Base-by-base conservation (phyloP, 2,888 invertebrate species). In the Cantharis rufa region DNA sequence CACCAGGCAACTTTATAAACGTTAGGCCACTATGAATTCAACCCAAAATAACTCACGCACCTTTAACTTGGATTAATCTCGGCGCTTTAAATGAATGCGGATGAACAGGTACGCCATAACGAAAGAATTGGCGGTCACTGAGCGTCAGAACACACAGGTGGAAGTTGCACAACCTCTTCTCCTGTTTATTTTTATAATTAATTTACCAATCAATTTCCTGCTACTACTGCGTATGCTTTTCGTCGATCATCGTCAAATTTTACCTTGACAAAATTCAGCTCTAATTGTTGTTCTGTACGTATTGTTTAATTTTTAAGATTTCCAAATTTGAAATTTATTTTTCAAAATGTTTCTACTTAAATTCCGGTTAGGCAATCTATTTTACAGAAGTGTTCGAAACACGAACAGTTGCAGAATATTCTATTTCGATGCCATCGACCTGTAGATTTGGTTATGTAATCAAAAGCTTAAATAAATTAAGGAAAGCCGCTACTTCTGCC, bases 81-180 rank as follows among this genome's bases (percentile, higher is more conserved):
- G 28, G 32, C 28, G 68, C 69, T 62, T 70, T 24, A 64, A 48
- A 62, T 32, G 24, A 66, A 72, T 72, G 64, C 75, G 71, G 27
- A 63, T 71, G 71, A 69, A 15, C 74, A 71, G 70, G 72, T 78
- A 75, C 75, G 78, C 78, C 78, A 78, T 78, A 68, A 70, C 63
- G 61, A 32, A 48, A 68, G 61, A 64, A 63, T 63, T 62, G 75
- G 28, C 68, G 72, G 62, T 69, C 70, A 78, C 75, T 78, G 75
- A 70, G 75, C 74, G 62, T 24, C 66, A 74, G 71, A 73, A 74
- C 74, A 72, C 74, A 74, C 77, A 77, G 77, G 77, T 77, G 77
- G 74, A 77, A 72, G 77, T 77, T 72, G 72, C 32, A 71, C 71
- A 75, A 77, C 74, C 74, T 74, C 74, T 74, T 74, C 74, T 69